Evolutionary conservation across 2,888 invertebrate genomes (phyloP).

Genomic region (Leptothorax acervorum): DNA sequence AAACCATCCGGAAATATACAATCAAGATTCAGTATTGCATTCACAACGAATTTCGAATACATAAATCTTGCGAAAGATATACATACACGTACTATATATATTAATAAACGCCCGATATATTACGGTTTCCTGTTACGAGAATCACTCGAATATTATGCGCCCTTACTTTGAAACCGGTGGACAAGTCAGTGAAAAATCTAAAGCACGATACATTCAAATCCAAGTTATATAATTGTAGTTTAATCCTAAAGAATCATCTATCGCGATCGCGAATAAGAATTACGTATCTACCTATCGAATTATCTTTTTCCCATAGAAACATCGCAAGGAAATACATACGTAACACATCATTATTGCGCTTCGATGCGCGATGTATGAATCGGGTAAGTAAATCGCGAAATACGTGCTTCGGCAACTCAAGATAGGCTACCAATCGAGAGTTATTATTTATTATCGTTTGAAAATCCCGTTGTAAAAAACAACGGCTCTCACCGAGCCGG

Average conservation of each 20-base stretch:
- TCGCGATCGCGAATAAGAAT: neutral
- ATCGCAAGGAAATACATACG: neutral
- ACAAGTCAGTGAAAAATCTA: neutral
- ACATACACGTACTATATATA: neutral
- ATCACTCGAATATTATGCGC: neutral
- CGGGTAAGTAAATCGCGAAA: neutral
- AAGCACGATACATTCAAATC: neutral
- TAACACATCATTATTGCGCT: neutral
- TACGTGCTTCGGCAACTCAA: neutral
- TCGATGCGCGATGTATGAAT: neutral
- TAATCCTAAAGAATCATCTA: neutral
- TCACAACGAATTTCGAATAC: neutral
- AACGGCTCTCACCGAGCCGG: too few species aligned
- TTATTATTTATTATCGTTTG: too few species aligned
- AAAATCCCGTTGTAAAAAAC: too few species aligned
- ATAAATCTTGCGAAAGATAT: neutral
- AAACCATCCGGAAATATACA: neutral
- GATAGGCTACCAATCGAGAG: too few species aligned
- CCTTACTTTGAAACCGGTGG: neutral
- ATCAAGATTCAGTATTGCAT: constrained; percentile 13
- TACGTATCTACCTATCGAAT: neutral
- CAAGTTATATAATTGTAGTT: neutral
- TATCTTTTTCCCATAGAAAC: neutral
- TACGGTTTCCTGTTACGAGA: neutral
- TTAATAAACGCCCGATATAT: constrained; percentile 14